A percentile compares a stretch with the other conserved stretches of the same genome.
Conservation (phyloP, 2,888 invertebrate species). For the Rutpela maculata region DNA sequence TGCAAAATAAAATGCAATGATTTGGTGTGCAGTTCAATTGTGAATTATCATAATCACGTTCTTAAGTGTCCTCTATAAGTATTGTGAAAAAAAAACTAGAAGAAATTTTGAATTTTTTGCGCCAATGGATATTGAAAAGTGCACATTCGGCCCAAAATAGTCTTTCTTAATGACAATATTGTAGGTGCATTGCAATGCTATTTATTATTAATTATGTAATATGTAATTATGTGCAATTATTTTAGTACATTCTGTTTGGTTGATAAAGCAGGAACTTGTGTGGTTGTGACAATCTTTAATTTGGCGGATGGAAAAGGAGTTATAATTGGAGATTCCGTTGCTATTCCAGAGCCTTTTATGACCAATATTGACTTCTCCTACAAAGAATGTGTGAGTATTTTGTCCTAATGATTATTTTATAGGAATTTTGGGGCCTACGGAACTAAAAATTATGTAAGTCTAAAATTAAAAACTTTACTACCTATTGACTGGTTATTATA, state of each 20-base stretch:
- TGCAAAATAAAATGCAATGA: no score
- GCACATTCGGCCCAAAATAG: no score
- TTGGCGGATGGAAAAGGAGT: conserved; percentile 88
- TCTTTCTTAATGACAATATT: neutral
- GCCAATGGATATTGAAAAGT: no score
- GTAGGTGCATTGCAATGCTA: neutral
- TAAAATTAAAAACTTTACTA: no score
- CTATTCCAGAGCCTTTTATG: conserved; percentile 85
- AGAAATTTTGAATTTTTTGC: no score
- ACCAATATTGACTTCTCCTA: conserved; percentile 78
- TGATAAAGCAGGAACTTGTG: conserved; percentile 82
- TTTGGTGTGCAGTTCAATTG: no score
- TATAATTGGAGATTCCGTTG: conserved; percentile 89
- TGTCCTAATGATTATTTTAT: neutral
- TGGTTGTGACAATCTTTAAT: conserved; percentile 89
- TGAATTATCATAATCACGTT: no score
- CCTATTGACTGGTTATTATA: no score
- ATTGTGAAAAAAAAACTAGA: no score
- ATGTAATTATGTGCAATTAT: conserved; percentile 51
- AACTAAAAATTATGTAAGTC: no score
- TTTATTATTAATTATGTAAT: neutral
- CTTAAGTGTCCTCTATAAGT: no score
- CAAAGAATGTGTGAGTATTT: conserved; percentile 75
- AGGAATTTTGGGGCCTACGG: no score
- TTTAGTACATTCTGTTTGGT: conserved; percentile 88